Base-by-base conservation (phyloP, 2,888 invertebrate species). In the Drosophila nr. medialis region DNA sequence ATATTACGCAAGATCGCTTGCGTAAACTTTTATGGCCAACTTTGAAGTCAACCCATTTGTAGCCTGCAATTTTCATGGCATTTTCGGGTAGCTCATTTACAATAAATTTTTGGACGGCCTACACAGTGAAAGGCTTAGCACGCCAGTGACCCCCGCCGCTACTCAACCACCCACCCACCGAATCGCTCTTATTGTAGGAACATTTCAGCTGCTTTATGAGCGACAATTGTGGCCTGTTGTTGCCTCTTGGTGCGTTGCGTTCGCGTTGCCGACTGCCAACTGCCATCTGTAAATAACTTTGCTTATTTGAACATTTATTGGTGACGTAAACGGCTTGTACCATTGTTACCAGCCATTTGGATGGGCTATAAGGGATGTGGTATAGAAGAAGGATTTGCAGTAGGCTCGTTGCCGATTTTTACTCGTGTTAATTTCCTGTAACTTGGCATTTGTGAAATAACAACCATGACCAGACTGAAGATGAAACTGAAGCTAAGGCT, bases 221-320 rank as follows among this genome's bases (percentile, higher is more conserved):
- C 84, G 74, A 73, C 86, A 85, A 80, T 83, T 86, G 83, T 80
- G 83, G 65, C 82, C 74, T 72, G 67, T 53, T 34, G 40, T 56
- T 32, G 45, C 40, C 40, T 30, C 40, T n/a, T 29, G 21, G 27
- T 63, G 71, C 58, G 55, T 27, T 56, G 59, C 61, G 27, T 38
- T 54, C 27, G 18, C 24, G 36, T n/a, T 38, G 27, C 36, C 36
- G 10, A 54, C 54, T 27, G 54, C 62, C 68, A 70, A 64, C 72
- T 73, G 77, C 30, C 68, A 75, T 75, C 81, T 82, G 84, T 86
- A 86, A 86, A 86, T 84, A 86, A 86, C 84, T 85, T 87, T 84
- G 73, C 81, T 80, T 84, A 86, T 86, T 85, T 83, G 80, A 83
- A 87, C 86, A 87, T 86, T 86, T 86, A 86, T 86, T 86, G 88